Evolutionary conservation across 1,140 invertebrate species (phyloP).

Genomic region (Drosophila bocki): DNA sequence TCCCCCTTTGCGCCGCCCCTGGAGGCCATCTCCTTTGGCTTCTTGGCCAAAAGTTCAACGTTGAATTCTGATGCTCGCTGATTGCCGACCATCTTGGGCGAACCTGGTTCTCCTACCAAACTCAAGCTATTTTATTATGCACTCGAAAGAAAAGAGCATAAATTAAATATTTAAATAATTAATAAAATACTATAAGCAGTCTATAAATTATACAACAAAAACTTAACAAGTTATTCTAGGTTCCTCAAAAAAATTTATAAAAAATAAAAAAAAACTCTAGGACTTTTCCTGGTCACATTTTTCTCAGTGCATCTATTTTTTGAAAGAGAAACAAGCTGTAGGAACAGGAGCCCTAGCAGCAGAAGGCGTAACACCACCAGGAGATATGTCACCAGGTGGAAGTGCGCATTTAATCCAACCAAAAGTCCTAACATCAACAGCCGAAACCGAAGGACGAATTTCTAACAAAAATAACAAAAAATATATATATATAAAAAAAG

Average conservation of each 20-base stretch:
- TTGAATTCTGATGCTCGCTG: constrained; percentile 79
- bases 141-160: constrained; percentile 1
- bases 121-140: constrained; percentile 7
- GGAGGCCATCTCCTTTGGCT: constrained; percentile 18
- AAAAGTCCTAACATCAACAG: constrained; percentile 80
- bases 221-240: too few species aligned
- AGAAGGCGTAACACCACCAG: constrained; percentile 4
- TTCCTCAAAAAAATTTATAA: too few species aligned
- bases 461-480: constrained; percentile 9
- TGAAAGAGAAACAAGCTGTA: constrained; percentile 3
- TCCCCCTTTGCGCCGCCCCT: constrained; percentile 28
- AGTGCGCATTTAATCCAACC: constrained; percentile 79
- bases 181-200: too few species aligned
- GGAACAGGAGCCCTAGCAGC: constrained; percentile 7
- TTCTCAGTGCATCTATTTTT: constrained; percentile 18
- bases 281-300: neutral
- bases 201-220: too few species aligned
- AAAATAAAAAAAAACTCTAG: neutral
- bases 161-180: too few species aligned
- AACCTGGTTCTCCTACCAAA: constrained; percentile 4
- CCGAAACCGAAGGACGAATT: constrained; percentile 46
- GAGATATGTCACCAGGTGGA: constrained; percentile 80
- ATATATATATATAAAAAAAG: neutral
- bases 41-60: constrained; percentile 71
- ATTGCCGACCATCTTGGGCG: constrained; percentile 64